Conservation (phyloP, 2,888 invertebrate species). For the Leuctra nigra region DNA sequence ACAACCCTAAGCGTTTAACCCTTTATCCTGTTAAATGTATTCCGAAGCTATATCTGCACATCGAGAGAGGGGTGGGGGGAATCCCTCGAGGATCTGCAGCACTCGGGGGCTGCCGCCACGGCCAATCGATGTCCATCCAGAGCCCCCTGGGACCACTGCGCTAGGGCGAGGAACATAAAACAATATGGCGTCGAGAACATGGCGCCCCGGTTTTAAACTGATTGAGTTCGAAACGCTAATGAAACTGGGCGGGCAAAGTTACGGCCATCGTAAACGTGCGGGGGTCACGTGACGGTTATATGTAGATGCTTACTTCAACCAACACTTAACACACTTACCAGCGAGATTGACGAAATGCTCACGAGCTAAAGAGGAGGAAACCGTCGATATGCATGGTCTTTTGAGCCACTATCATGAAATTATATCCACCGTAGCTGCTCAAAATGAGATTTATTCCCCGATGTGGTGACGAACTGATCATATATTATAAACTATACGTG, state of each 20-base stretch:
- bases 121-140: conserved; percentile 26
- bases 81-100: conserved; percentile 16
- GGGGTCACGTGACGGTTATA: too few relatives aligned
- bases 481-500: too few relatives aligned
- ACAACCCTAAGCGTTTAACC: conserved; percentile 17
- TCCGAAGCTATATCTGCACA: conserved; percentile 20
- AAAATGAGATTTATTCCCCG: too few relatives aligned
- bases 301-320: too few relatives aligned
- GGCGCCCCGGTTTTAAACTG: conserved; percentile 26
- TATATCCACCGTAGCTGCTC: too few relatives aligned
- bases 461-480: too few relatives aligned
- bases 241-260: conserved; percentile 25
- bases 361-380: too few relatives aligned
- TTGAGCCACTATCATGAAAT: too few relatives aligned
- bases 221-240: conserved; percentile 28
- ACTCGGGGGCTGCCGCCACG: conserved; percentile 6
- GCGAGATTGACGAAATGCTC: too few relatives aligned
- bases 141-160: conserved; percentile 18
- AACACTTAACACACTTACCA: too few relatives aligned
- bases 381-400: too few relatives aligned
- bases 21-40: conserved; percentile 24
- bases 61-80: conserved; percentile 3
- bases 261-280: too few relatives aligned
- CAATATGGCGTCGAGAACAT: conserved; percentile 26
- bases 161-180: conserved; percentile 26